Evolutionary conservation across 2,113 vertebrate genomes (phyloP).

Genomic region (Petaurus breviceps): DNA sequence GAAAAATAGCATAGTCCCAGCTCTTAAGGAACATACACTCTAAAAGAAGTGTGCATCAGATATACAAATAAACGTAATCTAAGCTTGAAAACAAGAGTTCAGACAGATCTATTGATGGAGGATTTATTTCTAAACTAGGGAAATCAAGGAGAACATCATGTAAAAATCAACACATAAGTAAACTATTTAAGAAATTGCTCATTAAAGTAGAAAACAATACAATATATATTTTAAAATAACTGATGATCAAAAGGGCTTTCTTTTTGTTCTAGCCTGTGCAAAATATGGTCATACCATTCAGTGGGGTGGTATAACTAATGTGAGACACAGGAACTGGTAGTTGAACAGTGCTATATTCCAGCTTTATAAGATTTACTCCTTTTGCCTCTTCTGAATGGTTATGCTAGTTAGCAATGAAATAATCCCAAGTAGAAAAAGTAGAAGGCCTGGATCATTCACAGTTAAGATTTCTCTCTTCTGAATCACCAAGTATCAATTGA

Average conservation of each 20-base stretch:
- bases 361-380: neutral
- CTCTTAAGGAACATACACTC: neutral
- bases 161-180: constrained; percentile 10
- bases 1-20: neutral
- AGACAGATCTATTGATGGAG: neutral
- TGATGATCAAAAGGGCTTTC: neutral
- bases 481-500: neutral
- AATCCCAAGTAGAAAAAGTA: constrained; percentile 17
- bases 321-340: constrained; percentile 1
- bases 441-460: constrained; percentile 8
- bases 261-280: neutral
- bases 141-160: neutral
- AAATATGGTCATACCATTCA: neutral
- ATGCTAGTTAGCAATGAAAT: constrained; percentile 31
- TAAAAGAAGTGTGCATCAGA: neutral
- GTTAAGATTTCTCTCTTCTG: neutral
- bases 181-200: constrained; percentile 25
- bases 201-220: neutral
- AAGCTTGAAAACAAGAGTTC: neutral
- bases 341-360: constrained; percentile 24
- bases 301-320: neutral
- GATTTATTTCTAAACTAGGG: neutral
- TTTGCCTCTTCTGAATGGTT: neutral
- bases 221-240: constrained; percentile 34
- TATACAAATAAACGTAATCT: neutral